phyloP scores from a whole-genome alignment of 1,140 invertebrate species.

The Epicauta chinensis region DNA sequence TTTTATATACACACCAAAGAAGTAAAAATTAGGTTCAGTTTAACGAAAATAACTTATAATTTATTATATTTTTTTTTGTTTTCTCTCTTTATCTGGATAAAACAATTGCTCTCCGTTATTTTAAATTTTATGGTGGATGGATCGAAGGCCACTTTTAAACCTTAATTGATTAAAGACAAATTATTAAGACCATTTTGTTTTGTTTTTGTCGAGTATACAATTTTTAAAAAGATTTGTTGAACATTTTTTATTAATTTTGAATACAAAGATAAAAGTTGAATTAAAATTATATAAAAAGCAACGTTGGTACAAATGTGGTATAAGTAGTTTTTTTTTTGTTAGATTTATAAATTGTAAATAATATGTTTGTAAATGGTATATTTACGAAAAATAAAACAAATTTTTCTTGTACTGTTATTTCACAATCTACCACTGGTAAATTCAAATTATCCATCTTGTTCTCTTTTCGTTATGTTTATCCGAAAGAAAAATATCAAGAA shows the following conservation, averaged over 20 bases:
- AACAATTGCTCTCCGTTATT: neutral
- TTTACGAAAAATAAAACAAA: constrained; percentile 26
- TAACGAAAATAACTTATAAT: constrained; percentile 15
- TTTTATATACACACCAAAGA: constrained; percentile 45
- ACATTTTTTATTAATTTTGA: neutral
- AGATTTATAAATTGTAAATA: constrained; percentile 31
- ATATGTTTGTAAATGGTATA: constrained; percentile 30
- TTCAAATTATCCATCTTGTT: no score
- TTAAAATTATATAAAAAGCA: constrained; percentile 16
- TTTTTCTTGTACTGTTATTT: constrained; percentile 7
- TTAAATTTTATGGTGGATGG: neutral
- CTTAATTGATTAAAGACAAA: neutral
- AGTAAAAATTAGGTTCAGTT: constrained; percentile 37
- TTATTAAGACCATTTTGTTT: neutral
- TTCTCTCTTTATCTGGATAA: neutral
- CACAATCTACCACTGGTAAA: no score
- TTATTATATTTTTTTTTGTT: constrained; percentile 7
- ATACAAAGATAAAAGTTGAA: constrained; percentile 9
- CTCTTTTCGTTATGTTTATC: no score
- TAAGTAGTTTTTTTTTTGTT: constrained; percentile 29
- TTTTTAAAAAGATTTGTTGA: constrained; percentile 1
- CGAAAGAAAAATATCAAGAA: no score
- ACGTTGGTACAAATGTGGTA: constrained; percentile 32
- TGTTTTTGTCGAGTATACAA: neutral
- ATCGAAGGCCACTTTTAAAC: neutral